Conservation (phyloP, 37 sponge, comb jelly and placozoan species). For the Beroe ovata region DNA sequence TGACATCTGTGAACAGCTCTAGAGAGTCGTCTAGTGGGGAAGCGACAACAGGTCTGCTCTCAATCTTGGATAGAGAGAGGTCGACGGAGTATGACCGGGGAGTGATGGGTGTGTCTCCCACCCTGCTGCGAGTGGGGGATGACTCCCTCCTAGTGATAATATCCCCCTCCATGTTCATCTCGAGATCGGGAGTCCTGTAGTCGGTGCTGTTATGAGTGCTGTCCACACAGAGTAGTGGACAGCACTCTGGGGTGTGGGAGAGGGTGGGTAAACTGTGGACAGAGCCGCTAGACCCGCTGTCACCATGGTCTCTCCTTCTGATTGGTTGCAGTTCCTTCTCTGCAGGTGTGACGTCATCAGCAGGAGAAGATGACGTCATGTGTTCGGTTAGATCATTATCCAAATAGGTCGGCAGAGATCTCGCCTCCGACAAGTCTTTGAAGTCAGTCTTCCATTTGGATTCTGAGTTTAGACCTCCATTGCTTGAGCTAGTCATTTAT, state of each 20-base stretch:
- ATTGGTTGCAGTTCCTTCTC: neutral
- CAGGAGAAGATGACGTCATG: neutral
- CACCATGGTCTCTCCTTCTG: neutral
- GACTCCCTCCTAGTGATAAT: neutral
- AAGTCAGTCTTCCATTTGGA: conserved; percentile 56
- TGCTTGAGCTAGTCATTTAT: conserved; percentile 11
- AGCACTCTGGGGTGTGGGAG: neutral
- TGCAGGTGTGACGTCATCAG: neutral
- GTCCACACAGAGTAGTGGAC: neutral
- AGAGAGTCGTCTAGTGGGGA: conserved; percentile 29
- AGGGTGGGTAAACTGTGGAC: neutral
- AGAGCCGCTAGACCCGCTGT: neutral
- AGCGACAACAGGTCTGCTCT: neutral
- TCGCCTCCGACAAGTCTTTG: neutral
- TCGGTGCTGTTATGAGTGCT: neutral
- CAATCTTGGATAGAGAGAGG: neutral
- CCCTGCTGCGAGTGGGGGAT: neutral
- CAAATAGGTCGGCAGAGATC: conserved; percentile 1
- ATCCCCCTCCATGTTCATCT: neutral
- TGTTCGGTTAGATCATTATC: neutral
- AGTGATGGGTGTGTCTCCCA: too few species aligned
- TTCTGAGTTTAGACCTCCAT: too few species aligned
- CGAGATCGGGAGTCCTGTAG: neutral
- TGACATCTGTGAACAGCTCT: conserved; percentile 42
- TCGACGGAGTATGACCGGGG: neutral